phyloP scores from a whole-genome alignment of 2,888 invertebrate genomes.

The Lepas anatifera region DNA sequence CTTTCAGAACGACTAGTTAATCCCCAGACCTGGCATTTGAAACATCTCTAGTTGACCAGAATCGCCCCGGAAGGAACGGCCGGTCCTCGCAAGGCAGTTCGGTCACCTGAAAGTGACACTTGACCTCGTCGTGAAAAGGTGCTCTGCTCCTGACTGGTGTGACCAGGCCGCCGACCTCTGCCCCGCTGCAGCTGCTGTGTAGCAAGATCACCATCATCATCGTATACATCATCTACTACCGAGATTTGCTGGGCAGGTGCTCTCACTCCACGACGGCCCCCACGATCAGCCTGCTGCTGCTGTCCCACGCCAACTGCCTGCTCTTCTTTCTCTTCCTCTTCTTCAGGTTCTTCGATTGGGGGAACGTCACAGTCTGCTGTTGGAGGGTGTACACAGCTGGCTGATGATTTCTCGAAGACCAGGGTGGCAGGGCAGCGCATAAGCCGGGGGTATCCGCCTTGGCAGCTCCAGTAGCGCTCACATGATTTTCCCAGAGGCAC shows the following conservation, averaged over 20 bases:
- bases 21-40: too few relatives aligned
- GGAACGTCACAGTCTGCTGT: slow-evolving; percentile 80
- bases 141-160: neutral
- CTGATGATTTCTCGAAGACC: slow-evolving; percentile 69
- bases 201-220: neutral
- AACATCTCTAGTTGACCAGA: neutral
- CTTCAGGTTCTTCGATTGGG: slow-evolving; percentile 50
- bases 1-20: too few relatives aligned
- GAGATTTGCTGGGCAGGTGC: neutral
- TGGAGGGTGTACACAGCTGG: slow-evolving; percentile 76
- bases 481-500: slow-evolving; percentile 83
- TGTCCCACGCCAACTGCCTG: too few relatives aligned
- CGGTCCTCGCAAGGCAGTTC: neutral
- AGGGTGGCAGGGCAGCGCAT: slow-evolving; percentile 83
- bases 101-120: neutral
- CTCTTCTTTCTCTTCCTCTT: too few relatives aligned
- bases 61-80: neutral
- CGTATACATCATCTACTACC: neutral
- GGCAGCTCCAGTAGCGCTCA: slow-evolving; percentile 89
- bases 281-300: neutral
- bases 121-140: neutral
- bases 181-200: neutral
- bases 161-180: neutral
- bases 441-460: slow-evolving; percentile 81
- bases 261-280: neutral